phyloP scores from a whole-genome alignment of 2,113 vertebrate genomes.

The Vulpes ferrilata region DNA sequence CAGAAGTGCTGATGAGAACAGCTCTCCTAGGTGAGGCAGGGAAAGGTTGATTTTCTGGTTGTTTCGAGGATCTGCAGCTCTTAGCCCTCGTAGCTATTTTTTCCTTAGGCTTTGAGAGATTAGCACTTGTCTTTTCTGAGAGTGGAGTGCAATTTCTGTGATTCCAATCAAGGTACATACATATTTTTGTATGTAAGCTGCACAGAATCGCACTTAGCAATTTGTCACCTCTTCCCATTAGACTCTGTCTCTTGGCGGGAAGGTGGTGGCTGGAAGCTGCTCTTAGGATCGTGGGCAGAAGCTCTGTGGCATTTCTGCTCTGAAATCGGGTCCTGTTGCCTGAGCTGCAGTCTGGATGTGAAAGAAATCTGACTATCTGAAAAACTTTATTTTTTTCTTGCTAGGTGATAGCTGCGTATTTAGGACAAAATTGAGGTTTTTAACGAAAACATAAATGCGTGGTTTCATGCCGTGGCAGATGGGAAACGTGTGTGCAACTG shows the following conservation, averaged over 20 bases:
- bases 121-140: background rate
- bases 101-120: background rate
- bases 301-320: background rate
- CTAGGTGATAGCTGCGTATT: background rate
- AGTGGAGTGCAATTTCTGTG: background rate
- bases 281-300: background rate
- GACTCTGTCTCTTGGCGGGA: background rate
- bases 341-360: slow-evolving; percentile 22
- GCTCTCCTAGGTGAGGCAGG: background rate
- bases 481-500: background rate
- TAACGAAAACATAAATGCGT: background rate
- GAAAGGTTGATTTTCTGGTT: background rate
- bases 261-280: background rate
- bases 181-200: background rate
- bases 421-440: background rate
- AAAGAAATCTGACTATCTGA: slow-evolving; percentile 26
- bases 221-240: background rate
- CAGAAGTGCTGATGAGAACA: background rate
- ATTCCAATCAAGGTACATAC: background rate
- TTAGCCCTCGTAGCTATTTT: background rate
- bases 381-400: background rate
- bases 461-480: background rate
- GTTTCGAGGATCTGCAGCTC: background rate
- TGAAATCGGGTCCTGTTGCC: background rate
- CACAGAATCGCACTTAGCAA: background rate